Evolutionary conservation across 2,888 invertebrate genomes (phyloP).

Genomic region (Fabriciana adippe): DNA sequence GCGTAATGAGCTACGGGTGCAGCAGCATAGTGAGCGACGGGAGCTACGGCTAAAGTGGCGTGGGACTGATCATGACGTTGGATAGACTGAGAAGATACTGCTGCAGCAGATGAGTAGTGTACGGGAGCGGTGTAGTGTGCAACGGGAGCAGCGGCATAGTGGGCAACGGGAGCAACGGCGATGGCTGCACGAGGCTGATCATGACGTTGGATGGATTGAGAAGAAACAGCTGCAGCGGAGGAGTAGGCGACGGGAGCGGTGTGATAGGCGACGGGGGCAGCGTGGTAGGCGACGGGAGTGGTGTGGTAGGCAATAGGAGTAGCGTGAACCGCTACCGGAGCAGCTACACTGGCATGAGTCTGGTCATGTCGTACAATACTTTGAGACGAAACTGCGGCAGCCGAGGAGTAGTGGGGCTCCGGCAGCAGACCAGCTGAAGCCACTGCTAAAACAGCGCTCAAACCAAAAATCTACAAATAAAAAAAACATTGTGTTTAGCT

Average conservation of each 20-base stretch:
- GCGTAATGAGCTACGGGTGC: constrained; percentile 37
- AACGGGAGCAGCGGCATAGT: constrained; percentile 46
- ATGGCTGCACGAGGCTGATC: constrained; percentile 48
- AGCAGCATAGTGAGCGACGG: constrained; percentile 49
- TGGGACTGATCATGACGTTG: constrained; percentile 60
- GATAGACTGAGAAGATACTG: constrained; percentile 66
- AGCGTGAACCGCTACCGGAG: constrained; percentile 46
- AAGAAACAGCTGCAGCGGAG: constrained; percentile 45
- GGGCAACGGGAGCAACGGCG: constrained; percentile 49
- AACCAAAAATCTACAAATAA: constrained; percentile 56
- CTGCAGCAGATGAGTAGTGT: constrained; percentile 46
- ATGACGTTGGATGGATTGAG: constrained; percentile 56
- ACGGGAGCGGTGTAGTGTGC: constrained; percentile 46
- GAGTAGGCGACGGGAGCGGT: constrained; percentile 16
- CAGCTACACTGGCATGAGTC: constrained; percentile 34
- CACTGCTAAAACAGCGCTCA: constrained; percentile 69
- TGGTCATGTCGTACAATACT: constrained; percentile 64
- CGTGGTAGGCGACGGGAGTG: constrained; percentile 48
- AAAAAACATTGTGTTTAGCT: neutral
- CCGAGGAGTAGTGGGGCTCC: constrained; percentile 58
- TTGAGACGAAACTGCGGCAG: constrained; percentile 59
- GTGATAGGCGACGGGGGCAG: constrained; percentile 41
- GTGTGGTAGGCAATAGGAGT: constrained; percentile 48
- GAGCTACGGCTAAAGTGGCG: constrained; percentile 47
- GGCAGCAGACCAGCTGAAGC: constrained; percentile 56